Base-by-base conservation (phyloP, 2,113 vertebrate species). In the Menidia beryllina region DNA sequence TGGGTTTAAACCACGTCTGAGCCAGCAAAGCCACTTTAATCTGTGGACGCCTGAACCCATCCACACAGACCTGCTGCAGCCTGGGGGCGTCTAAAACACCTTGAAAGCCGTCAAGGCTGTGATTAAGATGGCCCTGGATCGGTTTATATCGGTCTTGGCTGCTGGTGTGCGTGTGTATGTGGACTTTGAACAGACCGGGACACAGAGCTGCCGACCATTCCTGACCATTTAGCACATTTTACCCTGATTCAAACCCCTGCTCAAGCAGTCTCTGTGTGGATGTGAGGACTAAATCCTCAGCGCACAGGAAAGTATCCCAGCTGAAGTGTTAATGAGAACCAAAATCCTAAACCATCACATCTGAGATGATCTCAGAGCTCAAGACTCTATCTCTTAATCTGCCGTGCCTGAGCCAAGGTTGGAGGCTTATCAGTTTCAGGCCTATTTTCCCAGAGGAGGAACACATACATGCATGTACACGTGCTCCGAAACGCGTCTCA, bases 51-150 rank as follows among this genome's bases (percentile, higher is more conserved):
- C 48, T 5, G 5, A 62, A 64, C 49, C 25, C 38, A 17, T 53
- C 59, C 66, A 82, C 75, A 77, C 72, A 79, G 69, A 72, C 63
- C 72, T 70, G 84, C 77, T 48, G 57, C 23, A 15, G 73, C 80
- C 74, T 55, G 60, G 64, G 65, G 39, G 41, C 71, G 51, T 56
- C 26, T 0, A 49, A 60, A 51, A 74, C 74, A 65, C 54, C 55
- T 21, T 0, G 34, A 55, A 82, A 69, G 58, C 65, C 59, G 79
- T 74, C 79, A 79, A 69, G 75, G 61, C 69, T 66, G 68, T 82
- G 78, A 86, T 80, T 82, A 69, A 51, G 61, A 19, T 54, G 34
- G 60, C 21, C 53, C 43, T 24, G 65, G 51, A 21, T 36, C 13
- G 1, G 62, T 58, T 64, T 68, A 49, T 59, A 34, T 45, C 41